These are phyloP conservation scores for Ranitomeya imitator DNA, from an alignment of 2,113 vertebrate genomes.

Conservation along the genomic window DNA sequence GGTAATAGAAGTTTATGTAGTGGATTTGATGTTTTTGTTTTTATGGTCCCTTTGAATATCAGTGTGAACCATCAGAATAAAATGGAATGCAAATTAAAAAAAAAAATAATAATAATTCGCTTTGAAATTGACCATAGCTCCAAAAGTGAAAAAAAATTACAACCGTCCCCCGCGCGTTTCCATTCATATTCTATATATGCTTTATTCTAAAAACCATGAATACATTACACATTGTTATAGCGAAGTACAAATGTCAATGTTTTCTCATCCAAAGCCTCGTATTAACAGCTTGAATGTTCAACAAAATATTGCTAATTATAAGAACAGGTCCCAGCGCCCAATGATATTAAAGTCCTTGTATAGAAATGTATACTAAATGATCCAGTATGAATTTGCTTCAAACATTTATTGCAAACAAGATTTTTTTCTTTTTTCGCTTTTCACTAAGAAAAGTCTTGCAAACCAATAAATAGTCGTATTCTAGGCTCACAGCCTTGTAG, in stretches of 20 bases:
- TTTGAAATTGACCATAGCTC: background rate
- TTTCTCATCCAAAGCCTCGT: conserved; percentile 1
- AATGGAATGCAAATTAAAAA: background rate
- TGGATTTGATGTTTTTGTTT: background rate
- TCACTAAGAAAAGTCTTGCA: conserved; percentile 1
- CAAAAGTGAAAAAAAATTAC: background rate
- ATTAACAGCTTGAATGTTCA: background rate
- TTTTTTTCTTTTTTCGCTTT: background rate
- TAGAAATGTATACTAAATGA: conserved; percentile 3
- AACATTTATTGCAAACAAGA: conserved; percentile 27
- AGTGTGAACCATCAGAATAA: background rate
- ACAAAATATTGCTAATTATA: conserved; percentile 36
- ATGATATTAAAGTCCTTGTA: background rate
- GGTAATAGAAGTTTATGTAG: background rate
- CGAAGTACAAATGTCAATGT: conserved; percentile 18
- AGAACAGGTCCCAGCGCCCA: background rate
- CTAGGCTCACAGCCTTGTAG: background rate
- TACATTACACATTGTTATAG: conserved; percentile 15
- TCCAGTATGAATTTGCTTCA: conserved; percentile 25
- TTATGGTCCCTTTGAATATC: background rate
- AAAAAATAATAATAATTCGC: background rate
- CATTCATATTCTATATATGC: conserved; percentile 6
- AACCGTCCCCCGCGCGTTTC: background rate
- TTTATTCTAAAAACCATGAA: background rate
- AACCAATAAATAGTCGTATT: background rate